Conservation (phyloP, 2,113 vertebrate genomes). For the Epinephelus lanceolatus region DNA sequence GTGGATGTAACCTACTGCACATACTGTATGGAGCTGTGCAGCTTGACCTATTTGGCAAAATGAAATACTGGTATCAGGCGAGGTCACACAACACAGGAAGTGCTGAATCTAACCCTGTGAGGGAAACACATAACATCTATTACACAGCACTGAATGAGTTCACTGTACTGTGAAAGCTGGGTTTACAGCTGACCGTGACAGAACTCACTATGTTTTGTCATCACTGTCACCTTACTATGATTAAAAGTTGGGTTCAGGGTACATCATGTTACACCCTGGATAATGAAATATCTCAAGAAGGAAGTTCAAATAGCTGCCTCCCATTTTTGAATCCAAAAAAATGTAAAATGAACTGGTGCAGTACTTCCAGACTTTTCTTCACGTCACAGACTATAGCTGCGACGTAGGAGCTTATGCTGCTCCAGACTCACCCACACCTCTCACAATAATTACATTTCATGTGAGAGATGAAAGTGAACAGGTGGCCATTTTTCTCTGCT, state of each 20-base stretch:
- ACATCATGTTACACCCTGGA: not conserved
- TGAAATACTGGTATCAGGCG: not conserved
- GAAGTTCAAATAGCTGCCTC: conserved; percentile 6
- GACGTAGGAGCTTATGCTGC: conserved; percentile 2
- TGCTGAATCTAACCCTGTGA: not conserved
- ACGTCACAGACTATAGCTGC: conserved; percentile 22
- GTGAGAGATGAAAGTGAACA: conserved; percentile 60
- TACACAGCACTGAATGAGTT: not conserved
- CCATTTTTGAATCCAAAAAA: not conserved
- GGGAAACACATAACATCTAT: not conserved
- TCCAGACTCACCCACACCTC: conserved; percentile 36
- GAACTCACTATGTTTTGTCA: not conserved
- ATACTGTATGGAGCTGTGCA: not conserved
- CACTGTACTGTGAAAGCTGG: not conserved
- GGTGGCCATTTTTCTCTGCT: conserved; percentile 67
- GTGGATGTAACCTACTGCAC: not conserved
- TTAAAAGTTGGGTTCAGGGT: not conserved
- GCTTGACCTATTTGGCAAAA: not conserved
- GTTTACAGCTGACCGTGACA: not conserved
- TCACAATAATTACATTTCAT: conserved; percentile 65
- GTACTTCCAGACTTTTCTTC: conserved; percentile 23
- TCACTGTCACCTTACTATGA: not conserved
- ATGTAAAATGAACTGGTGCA: conserved; percentile 5
- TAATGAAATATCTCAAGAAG: not conserved
- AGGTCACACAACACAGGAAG: not conserved